A percentile compares a stretch with the other conserved stretches of the same genome.
These are phyloP conservation scores for Heliconius sara DNA, from an alignment of 2,888 invertebrate genomes.

Conservation along the genomic window DNA sequence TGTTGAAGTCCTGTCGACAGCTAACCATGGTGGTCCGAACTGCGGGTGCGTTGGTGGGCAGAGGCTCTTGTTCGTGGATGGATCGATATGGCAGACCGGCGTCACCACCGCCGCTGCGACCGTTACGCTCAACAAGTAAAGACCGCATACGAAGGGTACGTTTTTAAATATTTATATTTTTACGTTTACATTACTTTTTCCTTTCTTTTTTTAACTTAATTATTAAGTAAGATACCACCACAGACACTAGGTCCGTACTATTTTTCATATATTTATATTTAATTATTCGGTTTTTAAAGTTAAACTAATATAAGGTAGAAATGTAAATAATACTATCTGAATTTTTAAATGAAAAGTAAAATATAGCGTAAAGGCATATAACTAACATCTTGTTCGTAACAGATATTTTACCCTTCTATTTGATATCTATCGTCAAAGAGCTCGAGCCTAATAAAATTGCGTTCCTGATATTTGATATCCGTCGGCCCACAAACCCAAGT, in stretches of 20 bases:
- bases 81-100: constrained; percentile 95
- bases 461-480: neutral
- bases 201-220: too few species aligned
- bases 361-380: neutral
- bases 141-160: constrained; percentile 87
- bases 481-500: constrained; percentile 5
- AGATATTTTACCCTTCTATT: neutral
- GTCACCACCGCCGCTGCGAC: constrained; percentile 86
- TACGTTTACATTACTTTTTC: neutral
- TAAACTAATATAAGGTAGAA: too few species aligned
- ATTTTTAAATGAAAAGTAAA: neutral
- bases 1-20: constrained; percentile 94
- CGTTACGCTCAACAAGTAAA: constrained; percentile 82
- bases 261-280: neutral
- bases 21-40: constrained; percentile 95
- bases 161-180: constrained; percentile 21
- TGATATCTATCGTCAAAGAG: constrained; percentile 18
- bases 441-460: constrained; percentile 21
- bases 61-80: constrained; percentile 97
- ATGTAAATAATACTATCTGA: too few species aligned
- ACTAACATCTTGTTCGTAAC: neutral
- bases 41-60: constrained; percentile 89
- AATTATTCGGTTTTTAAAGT: neutral
- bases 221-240: too few species aligned
- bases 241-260: too few species aligned